phyloP scores from a whole-genome alignment of 1,140 invertebrate genomes.

The Matsumurasca onukii region DNA sequence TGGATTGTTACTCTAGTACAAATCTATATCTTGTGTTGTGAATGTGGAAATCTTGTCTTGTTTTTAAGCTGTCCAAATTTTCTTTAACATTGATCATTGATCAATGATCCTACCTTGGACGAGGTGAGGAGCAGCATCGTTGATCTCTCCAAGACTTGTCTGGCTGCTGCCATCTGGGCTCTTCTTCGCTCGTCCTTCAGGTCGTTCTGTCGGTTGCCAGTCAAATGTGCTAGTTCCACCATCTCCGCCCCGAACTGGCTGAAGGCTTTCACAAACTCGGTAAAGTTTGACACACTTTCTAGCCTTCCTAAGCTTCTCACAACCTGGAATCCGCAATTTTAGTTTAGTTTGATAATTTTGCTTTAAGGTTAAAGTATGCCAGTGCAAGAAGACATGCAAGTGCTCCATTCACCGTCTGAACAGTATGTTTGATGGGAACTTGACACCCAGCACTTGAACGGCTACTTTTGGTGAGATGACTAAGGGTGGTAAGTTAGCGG shows the following conservation, averaged over 20 bases:
- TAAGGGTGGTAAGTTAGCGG: too few species aligned
- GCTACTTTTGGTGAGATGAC: too few species aligned
- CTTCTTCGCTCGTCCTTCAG: conserved; percentile 92
- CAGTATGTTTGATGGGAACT: too few species aligned
- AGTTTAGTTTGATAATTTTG: background rate
- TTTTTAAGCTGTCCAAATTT: too few species aligned
- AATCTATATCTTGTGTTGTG: too few species aligned
- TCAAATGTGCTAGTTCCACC: conserved; percentile 95
- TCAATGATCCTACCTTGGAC: conserved; percentile 70
- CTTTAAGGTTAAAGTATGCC: too few species aligned
- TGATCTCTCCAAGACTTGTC: conserved; percentile 94
- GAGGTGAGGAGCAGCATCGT: conserved; percentile 97
- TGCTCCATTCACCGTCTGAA: too few species aligned
- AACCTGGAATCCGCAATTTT: conserved; percentile 60
- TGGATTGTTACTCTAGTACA: too few species aligned
- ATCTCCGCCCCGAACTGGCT: conserved; percentile 98
- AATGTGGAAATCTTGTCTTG: too few species aligned
- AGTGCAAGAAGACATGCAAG: too few species aligned
- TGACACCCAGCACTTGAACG: too few species aligned
- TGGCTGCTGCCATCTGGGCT: conserved; percentile 93
- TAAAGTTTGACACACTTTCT: conserved; percentile 95
- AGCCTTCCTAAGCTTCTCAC: conserved; percentile 80
- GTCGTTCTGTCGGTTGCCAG: conserved; percentile 79
- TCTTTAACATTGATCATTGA: too few species aligned
- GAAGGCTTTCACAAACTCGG: conserved; percentile 98